phyloP scores from a whole-genome alignment of 2,888 invertebrate species.

The Tenthredo amoena region DNA sequence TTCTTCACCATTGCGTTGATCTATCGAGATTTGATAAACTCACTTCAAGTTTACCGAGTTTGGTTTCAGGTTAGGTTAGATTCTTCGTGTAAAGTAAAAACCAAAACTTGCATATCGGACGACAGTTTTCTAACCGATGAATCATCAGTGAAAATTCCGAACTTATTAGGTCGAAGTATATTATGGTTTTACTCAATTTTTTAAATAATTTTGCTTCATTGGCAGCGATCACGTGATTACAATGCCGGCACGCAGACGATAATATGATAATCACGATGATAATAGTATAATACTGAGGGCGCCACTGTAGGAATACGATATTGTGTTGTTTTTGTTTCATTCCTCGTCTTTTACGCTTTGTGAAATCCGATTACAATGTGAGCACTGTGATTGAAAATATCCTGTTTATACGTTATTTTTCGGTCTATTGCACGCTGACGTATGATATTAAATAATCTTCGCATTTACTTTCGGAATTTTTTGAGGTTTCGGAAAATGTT shows the following conservation, averaged over 20 bases:
- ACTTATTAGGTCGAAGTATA: background rate
- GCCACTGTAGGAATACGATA: background rate
- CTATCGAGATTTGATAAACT: background rate
- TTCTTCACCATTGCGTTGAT: background rate
- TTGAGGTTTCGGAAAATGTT: background rate
- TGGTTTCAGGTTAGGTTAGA: background rate
- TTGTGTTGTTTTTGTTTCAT: slow-evolving; percentile 10
- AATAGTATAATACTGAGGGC: background rate
- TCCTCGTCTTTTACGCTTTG: background rate
- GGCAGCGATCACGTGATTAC: background rate
- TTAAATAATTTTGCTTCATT: background rate
- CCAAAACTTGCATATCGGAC: background rate
- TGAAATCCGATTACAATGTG: background rate
- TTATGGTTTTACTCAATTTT: background rate
- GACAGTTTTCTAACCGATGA: background rate
- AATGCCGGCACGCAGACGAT: background rate
- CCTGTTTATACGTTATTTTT: background rate
- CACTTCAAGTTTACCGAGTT: background rate
- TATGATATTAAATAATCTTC: background rate
- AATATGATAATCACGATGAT: too few relatives aligned
- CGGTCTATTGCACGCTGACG: background rate
- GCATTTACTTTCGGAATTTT: background rate
- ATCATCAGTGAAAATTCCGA: background rate
- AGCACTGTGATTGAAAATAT: background rate
- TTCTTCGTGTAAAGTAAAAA: background rate